Evolutionary conservation across 2,888 invertebrate genomes (phyloP).

Genomic region (Mythimna loreyi): DNA sequence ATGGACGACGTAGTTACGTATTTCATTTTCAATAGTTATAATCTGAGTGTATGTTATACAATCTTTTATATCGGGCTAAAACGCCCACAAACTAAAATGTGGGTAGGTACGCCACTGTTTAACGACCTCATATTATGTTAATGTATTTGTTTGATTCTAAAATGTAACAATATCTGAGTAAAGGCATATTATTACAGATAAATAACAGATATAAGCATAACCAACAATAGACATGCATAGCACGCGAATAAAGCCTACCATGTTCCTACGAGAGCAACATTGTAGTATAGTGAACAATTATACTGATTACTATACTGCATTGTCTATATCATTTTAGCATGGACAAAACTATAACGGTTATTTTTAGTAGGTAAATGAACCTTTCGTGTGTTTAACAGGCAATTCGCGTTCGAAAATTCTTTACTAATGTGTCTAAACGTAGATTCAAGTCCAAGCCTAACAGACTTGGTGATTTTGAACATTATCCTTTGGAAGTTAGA

Average conservation of each 20-base stretch:
- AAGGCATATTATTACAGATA: constrained; percentile 8
- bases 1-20: constrained; percentile 8
- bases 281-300: constrained; percentile 15
- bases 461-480: no score
- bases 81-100: not conserved
- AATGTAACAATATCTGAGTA: not conserved
- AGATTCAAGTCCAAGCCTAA: no score
- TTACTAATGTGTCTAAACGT: no score
- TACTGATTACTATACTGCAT: constrained; percentile 19
- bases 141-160: not conserved
- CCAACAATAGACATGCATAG: constrained; percentile 25
- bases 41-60: not conserved
- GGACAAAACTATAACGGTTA: constrained; percentile 6
- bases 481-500: no score
- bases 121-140: constrained; percentile 25
- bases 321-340: constrained; percentile 8
- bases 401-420: no score
- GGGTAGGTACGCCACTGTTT: not conserved
- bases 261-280: constrained; percentile 13
- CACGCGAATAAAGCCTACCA: constrained; percentile 15
- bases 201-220: not conserved
- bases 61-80: not conserved
- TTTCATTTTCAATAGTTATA: not conserved
- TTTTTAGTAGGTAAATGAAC: not conserved
- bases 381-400: no score